Evolutionary conservation across 92 coral and sea anemone species (phyloP).

Genomic region (Palythoa grandis): DNA sequence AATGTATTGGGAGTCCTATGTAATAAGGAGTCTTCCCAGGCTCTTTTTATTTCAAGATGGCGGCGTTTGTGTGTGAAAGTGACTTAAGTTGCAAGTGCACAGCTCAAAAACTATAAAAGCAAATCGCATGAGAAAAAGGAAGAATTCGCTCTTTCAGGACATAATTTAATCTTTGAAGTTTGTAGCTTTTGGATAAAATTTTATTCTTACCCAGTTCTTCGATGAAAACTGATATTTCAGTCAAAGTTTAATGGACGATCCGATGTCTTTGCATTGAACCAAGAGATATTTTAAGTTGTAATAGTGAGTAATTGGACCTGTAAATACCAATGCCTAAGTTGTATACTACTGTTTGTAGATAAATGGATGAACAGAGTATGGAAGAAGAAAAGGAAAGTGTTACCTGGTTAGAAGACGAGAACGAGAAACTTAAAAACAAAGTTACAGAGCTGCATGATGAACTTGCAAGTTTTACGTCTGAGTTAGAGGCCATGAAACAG

Average conservation of each 20-base stretch:
- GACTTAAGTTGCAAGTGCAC: no score
- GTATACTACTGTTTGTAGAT: conserved; percentile 48
- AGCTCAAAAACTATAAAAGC: no score
- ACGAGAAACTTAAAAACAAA: conserved; percentile 47
- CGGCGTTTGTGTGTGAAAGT: no score
- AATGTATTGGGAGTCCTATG: no score
- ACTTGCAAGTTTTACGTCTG: conserved; percentile 54
- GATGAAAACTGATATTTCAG: neutral
- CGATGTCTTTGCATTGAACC: neutral
- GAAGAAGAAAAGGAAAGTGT: conserved; percentile 44
- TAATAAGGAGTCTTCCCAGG: no score
- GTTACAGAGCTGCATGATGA: conserved; percentile 60
- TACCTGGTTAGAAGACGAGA: conserved; percentile 18
- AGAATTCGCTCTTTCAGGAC: conserved; percentile 14
- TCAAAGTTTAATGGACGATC: conserved; percentile 14
- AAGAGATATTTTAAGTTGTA: neutral
- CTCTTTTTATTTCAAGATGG: no score
- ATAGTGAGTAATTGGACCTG: conserved; percentile 9
- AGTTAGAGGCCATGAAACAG: conserved; percentile 71
- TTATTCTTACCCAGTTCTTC: neutral
- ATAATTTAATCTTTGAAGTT: conserved; percentile 24
- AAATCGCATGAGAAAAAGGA: neutral
- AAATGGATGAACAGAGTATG: conserved; percentile 49
- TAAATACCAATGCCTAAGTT: conserved; percentile 32
- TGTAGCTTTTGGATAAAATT: conserved; percentile 20